Evolutionary conservation across 2,113 vertebrate genomes (phyloP).

Genomic region (Leptobrachium leishanense): DNA sequence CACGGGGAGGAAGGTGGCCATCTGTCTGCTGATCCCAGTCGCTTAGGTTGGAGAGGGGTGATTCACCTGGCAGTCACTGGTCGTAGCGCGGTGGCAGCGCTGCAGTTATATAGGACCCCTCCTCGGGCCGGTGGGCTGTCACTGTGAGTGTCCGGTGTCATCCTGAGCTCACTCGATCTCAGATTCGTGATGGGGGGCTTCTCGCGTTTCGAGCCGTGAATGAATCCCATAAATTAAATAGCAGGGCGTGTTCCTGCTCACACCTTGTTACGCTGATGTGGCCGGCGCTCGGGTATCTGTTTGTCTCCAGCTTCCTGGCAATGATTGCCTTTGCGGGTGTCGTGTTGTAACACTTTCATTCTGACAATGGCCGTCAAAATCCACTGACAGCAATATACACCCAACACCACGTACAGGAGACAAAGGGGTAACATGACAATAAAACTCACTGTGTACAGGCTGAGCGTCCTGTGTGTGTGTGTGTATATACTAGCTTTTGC

Average conservation of each 20-base stretch:
- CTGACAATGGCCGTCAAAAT: too few relatives aligned
- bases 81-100: background rate
- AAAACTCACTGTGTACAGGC: too few relatives aligned
- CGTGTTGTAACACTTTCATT: too few relatives aligned
- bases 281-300: background rate
- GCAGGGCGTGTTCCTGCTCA: background rate
- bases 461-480: too few relatives aligned
- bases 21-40: background rate
- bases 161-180: conserved; percentile 18
- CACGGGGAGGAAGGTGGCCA: conserved; percentile 40
- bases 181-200: background rate
- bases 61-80: background rate
- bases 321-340: too few relatives aligned
- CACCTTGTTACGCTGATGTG: background rate
- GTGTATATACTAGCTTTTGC: too few relatives aligned
- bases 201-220: conserved; percentile 12
- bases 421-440: too few relatives aligned
- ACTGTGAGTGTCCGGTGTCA: conserved; percentile 23
- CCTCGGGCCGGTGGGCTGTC: background rate
- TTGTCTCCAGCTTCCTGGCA: background rate
- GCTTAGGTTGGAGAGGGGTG: background rate
- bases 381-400: too few relatives aligned
- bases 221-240: conserved; percentile 28
- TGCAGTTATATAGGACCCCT: conserved; percentile 13
- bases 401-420: too few relatives aligned